Percentiles rank a stretch among this genome's conserved stretches.
phyloP scores from a whole-genome alignment of 2,797 vertebrate species.

The Martes flavigula region DNA sequence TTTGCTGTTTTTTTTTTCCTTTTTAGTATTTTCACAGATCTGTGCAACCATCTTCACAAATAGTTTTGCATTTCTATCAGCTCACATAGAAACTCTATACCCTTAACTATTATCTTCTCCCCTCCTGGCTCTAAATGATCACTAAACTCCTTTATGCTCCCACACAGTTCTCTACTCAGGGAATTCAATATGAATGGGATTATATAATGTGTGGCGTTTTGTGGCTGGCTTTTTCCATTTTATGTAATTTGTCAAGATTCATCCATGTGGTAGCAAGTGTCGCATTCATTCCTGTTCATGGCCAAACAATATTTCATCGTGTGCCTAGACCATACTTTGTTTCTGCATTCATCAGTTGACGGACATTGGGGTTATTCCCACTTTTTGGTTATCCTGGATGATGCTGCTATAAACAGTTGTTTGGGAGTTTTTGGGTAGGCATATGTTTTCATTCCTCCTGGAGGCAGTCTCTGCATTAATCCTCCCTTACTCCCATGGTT shows the following conservation, averaged over 20 bases:
- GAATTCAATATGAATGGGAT: neutral
- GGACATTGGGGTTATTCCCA: neutral
- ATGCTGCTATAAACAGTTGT: neutral
- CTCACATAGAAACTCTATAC: neutral
- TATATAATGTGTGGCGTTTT: neutral
- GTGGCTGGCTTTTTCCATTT: neutral
- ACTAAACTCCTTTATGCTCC: neutral
- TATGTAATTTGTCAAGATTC: neutral
- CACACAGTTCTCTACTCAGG: neutral
- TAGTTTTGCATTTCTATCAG: neutral
- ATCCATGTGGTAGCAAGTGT: neutral
- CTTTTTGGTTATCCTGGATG: neutral
- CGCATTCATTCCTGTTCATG: neutral
- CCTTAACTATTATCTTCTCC: neutral
- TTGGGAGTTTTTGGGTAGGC: neutral
- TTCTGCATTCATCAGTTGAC: neutral
- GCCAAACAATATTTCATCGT: neutral
- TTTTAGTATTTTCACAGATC: neutral
- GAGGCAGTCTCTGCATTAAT: neutral
- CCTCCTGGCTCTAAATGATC: neutral
- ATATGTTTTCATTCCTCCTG: neutral
- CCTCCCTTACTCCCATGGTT: neutral
- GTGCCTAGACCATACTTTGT: neutral
- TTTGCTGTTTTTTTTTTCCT: neutral
- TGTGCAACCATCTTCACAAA: fast-evolving